Base-by-base conservation (phyloP, 1,140 invertebrate species). In the Lordiphosa mommai region DNA sequence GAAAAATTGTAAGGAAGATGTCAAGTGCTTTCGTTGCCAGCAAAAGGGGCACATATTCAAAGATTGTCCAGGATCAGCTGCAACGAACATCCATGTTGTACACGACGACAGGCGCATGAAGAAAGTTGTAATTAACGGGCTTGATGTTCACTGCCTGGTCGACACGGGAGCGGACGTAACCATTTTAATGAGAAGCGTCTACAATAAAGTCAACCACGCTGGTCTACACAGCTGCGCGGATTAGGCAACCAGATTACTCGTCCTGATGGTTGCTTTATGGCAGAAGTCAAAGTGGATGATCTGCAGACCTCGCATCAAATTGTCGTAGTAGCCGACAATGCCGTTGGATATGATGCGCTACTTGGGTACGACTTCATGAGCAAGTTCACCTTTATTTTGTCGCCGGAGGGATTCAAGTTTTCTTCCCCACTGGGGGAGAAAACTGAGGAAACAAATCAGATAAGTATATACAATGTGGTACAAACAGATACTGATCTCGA, bases 381-480 rank as follows among this genome's bases (percentile, higher is more conserved):
- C 3, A 49, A 5, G 10, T 49, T 49, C 14, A n/a, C n/a, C 9
- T 8, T 17, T 13, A 36, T 3, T 0, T 49, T 7, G 17, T 20
- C 14, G 9, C 30, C 10, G 9, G 17, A 7, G 2, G 47, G 33
- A 13, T 49, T 20, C 12, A 4, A 20, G 3, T 49, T 49, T 34
- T 33, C 17, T 20, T 1, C 16, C 8, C 30, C 7, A 14, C 10
- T 27, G 7, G 32, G n/a, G 14, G 17, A 49, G 8, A 14, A 49
- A 27, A n/a, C 16, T 37, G 27, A 2, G 13, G 33, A 49, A 7
- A 9, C 9, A 34, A 50, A 36, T 8, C 23, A 50, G 34, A 23
- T 56, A 47, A 59, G 41, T 50, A 59, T 50, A 41, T 60, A 29
- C 20, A 47, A 43, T 16, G 10, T 60, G 8, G 10, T 36, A 4